Percentiles rank a stretch among this genome's conserved stretches.
phyloP scores from a whole-genome alignment of 2,113 vertebrate genomes.

The Toxotes chatareus region DNA sequence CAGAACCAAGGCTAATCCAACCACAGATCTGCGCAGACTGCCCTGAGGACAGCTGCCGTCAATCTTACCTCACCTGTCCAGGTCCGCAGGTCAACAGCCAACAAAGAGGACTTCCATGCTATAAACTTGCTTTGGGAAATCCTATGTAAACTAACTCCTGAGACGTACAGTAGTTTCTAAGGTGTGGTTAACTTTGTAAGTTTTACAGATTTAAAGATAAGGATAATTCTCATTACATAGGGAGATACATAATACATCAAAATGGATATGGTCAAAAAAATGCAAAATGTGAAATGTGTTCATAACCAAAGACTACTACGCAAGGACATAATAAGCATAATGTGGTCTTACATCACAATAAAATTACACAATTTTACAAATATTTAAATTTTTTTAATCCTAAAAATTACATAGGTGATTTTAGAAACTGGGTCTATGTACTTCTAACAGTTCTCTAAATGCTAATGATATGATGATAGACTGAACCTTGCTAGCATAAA shows the following conservation, averaged over 20 bases:
- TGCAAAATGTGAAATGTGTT: not conserved
- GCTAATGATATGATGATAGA: not conserved
- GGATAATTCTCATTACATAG: not conserved
- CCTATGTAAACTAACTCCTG: constrained; percentile 33
- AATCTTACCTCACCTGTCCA: constrained; percentile 80
- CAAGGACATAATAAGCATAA: not conserved
- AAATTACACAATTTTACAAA: constrained; percentile 4
- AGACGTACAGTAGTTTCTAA: constrained; percentile 7
- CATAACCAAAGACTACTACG: not conserved
- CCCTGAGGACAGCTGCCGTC: constrained; percentile 18
- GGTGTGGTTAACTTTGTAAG: not conserved
- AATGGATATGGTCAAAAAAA: not conserved
- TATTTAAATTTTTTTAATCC: not conserved
- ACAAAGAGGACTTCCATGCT: constrained; percentile 62
- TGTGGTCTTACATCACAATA: not conserved
- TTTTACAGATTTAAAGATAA: constrained; percentile 19
- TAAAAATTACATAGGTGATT: not conserved
- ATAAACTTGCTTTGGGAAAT: constrained; percentile 52
- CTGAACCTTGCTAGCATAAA: not conserved
- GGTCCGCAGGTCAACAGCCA: constrained; percentile 72
- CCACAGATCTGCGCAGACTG: constrained; percentile 25
- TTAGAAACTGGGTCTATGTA: not conserved
- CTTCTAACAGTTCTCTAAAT: not conserved
- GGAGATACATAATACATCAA: not conserved
- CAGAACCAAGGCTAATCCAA: constrained; percentile 57